These are phyloP conservation scores for Pontoporia blainvillei DNA, from an alignment of 2,113 vertebrate genomes.

Conservation along the genomic window DNA sequence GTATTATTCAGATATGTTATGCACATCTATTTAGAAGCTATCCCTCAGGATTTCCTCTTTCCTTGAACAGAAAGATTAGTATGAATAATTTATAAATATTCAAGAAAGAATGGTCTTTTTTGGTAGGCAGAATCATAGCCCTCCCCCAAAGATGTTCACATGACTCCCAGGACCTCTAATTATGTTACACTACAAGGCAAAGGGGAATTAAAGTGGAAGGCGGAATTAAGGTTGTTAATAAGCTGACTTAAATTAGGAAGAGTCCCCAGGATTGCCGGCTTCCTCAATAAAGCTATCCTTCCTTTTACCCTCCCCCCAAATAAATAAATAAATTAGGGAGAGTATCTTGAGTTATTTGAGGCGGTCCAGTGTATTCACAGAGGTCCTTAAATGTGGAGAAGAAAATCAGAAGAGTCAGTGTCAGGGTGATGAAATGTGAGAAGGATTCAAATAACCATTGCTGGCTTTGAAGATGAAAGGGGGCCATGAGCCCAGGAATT, in stretches of 20 bases:
- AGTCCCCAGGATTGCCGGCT: background rate
- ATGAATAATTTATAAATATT: background rate
- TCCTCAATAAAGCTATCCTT: background rate
- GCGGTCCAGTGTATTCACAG: background rate
- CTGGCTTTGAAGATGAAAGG: background rate
- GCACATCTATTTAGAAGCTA: background rate
- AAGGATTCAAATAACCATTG: background rate
- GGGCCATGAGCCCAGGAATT: rapidly evolving
- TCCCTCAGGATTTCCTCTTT: background rate
- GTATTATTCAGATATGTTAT: background rate
- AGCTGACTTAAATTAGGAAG: background rate
- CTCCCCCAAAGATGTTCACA: background rate
- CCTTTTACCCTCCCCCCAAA: background rate
- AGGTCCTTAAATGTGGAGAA: background rate
- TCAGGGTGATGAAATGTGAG: background rate
- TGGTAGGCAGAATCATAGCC: background rate
- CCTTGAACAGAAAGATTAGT: background rate
- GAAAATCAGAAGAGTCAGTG: background rate
- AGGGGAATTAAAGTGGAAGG: background rate
- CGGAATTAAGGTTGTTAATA: background rate
- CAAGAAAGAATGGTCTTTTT: background rate
- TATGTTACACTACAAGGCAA: background rate
- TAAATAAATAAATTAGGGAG: background rate
- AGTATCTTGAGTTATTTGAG: background rate
- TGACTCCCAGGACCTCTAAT: background rate